Evolutionary conservation across 2,113 vertebrate species (phyloP).

Genomic region (Microcebus ravelobensis): DNA sequence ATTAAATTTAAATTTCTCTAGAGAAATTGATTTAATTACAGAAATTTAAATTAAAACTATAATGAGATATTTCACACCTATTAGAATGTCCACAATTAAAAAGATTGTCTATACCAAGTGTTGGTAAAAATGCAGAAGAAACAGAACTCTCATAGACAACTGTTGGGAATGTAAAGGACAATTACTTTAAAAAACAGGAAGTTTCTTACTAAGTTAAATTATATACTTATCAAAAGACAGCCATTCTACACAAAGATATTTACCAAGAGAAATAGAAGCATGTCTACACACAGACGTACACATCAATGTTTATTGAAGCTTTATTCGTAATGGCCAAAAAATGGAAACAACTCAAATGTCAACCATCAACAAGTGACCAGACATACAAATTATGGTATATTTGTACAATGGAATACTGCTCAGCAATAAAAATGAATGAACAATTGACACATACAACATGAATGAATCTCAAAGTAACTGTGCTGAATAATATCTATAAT

Average conservation of each 20-base stretch:
- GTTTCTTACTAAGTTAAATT: conserved; percentile 12
- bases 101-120: not conserved
- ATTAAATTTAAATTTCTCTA: no score
- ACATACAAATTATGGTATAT: not conserved
- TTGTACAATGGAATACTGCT: not conserved
- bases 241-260: not conserved
- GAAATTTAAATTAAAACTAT: conserved; percentile 15
- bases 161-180: not conserved
- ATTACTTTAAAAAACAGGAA: not conserved
- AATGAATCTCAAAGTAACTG: conserved; percentile 35
- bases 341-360: not conserved
- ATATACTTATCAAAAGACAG: not conserved
- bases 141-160: not conserved
- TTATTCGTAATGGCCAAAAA: not conserved
- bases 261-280: conserved; percentile 35
- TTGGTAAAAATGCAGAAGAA: no score
- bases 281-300: not conserved
- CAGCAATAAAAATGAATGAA: conserved; percentile 30
- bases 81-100: not conserved
- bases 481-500: not conserved
- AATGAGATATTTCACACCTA: not conserved
- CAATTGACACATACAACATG: not conserved
- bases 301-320: not conserved
- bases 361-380: not conserved
- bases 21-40: not conserved